These are phyloP conservation scores for Spea multiplicata DNA, from an alignment of 2,113 vertebrate genomes.

Conservation along the genomic window DNA sequence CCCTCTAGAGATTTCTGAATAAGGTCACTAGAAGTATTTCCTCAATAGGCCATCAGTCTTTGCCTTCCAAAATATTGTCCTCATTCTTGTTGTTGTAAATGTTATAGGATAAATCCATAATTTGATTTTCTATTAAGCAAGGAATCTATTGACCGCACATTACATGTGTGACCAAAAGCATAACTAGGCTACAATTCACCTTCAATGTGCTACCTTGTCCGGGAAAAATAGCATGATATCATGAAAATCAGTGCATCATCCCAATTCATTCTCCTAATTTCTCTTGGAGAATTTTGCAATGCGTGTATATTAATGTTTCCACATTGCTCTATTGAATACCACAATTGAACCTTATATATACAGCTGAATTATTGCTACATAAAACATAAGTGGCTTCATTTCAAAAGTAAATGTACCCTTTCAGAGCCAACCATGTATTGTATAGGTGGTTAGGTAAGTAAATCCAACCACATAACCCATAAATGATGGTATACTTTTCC, in stretches of 20 bases:
- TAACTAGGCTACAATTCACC: background rate
- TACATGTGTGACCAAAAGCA: background rate
- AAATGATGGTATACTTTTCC: no score
- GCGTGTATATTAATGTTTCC: no score
- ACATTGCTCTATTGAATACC: no score
- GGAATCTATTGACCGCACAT: background rate
- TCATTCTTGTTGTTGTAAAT: conserved; percentile 6
- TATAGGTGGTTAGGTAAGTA: no score
- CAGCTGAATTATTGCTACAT: no score
- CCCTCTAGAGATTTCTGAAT: conserved; percentile 1
- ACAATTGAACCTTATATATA: no score
- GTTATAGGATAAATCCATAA: conserved; percentile 5
- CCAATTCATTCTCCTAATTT: background rate
- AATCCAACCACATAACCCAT: no score
- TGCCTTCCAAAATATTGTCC: background rate
- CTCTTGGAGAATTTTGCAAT: background rate
- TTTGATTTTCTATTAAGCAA: background rate
- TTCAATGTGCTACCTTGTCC: background rate
- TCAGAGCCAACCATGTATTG: no score
- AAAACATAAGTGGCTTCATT: no score
- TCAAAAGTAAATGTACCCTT: no score
- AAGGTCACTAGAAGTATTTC: conserved; percentile 9
- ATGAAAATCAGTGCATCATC: background rate
- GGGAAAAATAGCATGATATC: background rate
- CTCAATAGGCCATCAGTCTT: background rate